phyloP scores from a whole-genome alignment of 2,888 invertebrate genomes.

The Aporophyla nigra region DNA sequence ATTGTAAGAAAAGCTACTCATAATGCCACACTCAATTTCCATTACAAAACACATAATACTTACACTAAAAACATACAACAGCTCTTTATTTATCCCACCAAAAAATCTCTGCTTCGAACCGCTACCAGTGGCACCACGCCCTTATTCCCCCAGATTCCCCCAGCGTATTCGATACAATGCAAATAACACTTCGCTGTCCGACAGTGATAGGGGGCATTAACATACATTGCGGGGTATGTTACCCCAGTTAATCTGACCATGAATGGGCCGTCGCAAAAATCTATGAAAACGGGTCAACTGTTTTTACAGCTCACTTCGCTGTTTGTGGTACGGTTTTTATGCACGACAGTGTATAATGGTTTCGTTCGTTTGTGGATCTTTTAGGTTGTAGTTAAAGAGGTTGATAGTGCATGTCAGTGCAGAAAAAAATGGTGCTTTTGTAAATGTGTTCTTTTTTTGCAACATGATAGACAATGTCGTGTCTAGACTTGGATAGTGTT shows the following conservation, averaged over 20 bases:
- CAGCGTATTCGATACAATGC: constrained; percentile 83
- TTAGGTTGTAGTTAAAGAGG: constrained; percentile 17
- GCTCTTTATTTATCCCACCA: constrained; percentile 12
- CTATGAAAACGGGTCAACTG: constrained; percentile 64
- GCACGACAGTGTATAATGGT: constrained; percentile 48
- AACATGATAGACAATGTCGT: background rate
- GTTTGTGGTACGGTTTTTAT: constrained; percentile 54
- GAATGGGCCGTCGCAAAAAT: constrained; percentile 68
- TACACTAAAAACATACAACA: constrained; percentile 1
- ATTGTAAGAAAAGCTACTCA: too few relatives aligned
- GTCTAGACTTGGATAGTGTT: background rate
- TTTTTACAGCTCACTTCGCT: constrained; percentile 61
- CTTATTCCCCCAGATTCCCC: constrained; percentile 47
- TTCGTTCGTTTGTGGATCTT: constrained; percentile 46
- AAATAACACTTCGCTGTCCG: constrained; percentile 80
- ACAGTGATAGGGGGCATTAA: constrained; percentile 85
- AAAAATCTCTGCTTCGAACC: constrained; percentile 4
- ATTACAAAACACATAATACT: background rate
- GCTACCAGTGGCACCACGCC: constrained; percentile 44
- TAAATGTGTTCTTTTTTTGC: background rate
- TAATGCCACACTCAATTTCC: background rate
- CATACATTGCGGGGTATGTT: constrained; percentile 78
- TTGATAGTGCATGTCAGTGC: constrained; percentile 33
- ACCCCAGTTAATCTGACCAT: constrained; percentile 76
- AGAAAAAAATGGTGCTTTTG: constrained; percentile 4